Percentiles rank a stretch among this genome's conserved stretches.
Conservation (phyloP, 2,797 vertebrate species). For the Silurus lanzhouensis region DNA sequence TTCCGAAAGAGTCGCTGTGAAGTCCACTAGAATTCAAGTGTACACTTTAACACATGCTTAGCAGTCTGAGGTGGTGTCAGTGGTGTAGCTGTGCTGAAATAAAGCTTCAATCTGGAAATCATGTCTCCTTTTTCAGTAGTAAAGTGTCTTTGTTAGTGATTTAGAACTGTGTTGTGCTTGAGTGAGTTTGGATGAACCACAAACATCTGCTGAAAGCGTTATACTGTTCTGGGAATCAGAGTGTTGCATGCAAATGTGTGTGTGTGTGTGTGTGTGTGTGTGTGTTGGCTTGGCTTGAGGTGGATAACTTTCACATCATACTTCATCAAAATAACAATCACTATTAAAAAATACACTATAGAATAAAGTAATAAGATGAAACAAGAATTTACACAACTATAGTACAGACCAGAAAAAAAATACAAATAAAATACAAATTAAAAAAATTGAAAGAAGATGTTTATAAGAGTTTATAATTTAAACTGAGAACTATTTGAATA, state of each 20-base stretch:
- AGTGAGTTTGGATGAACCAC: background rate
- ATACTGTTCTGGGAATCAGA: background rate
- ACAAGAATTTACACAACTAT: no score
- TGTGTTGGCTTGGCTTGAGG: no score
- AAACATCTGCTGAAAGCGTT: background rate
- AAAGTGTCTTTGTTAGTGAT: background rate
- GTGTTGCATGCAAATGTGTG: background rate
- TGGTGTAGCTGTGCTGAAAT: background rate
- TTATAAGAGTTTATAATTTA: no score
- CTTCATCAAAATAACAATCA: no score
- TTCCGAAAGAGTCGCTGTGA: constrained; percentile 1
- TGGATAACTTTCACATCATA: no score
- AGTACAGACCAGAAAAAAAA: no score
- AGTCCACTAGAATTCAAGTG: constrained; percentile 6
- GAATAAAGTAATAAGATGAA: no score
- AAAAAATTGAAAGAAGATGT: no score
- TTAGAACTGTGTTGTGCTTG: background rate
- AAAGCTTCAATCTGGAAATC: background rate
- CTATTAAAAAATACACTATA: no score
- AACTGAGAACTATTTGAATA: no score
- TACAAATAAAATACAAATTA: no score
- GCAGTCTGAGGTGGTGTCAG: background rate
- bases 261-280: background rate
- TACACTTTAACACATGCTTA: background rate
- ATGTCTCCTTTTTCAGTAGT: background rate